phyloP scores from a whole-genome alignment of 1,140 invertebrate species.

The Campodea augens region DNA sequence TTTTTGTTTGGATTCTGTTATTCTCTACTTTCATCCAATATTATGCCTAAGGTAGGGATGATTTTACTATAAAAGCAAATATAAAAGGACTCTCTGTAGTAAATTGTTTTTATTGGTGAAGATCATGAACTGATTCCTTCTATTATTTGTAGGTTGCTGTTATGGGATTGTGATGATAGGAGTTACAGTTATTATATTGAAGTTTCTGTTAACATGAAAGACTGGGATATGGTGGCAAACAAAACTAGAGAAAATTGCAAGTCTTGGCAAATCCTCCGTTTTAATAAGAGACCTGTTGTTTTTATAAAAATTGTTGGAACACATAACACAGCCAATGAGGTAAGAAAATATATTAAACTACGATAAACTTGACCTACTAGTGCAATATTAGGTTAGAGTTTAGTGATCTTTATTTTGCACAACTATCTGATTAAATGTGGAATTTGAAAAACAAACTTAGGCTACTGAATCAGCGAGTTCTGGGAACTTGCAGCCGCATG shows the following conservation, averaged over 20 bases:
- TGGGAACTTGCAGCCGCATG: too few species aligned
- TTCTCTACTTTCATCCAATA: too few species aligned
- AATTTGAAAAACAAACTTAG: conserved; percentile 3
- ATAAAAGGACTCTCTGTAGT: too few species aligned
- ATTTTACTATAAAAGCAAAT: too few species aligned
- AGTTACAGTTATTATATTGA: conserved; percentile 92
- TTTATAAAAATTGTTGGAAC: conserved; percentile 90
- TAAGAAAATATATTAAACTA: conserved; percentile 26
- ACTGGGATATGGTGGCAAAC: conserved; percentile 73
- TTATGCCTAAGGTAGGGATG: too few species aligned
- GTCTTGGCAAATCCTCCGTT: conserved; percentile 82
- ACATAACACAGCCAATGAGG: conserved; percentile 92
- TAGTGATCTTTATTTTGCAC: too few species aligned
- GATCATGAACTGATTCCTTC: conserved; percentile 1
- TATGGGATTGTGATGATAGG: conserved; percentile 97
- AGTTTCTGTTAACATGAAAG: conserved; percentile 76
- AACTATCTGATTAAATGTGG: too few species aligned
- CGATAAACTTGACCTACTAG: too few species aligned
- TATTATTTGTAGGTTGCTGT: conserved; percentile 42
- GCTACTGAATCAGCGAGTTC: too few species aligned
- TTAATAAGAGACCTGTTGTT: conserved; percentile 63
- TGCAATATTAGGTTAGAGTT: too few species aligned
- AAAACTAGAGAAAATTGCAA: conserved; percentile 50
- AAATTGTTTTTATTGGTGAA: conserved; percentile 1
- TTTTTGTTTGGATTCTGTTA: too few species aligned